Percentiles rank a stretch among this genome's conserved stretches.
Evolutionary conservation across 1,140 invertebrate species (phyloP).

Genomic region (Agrilus planipennis): DNA sequence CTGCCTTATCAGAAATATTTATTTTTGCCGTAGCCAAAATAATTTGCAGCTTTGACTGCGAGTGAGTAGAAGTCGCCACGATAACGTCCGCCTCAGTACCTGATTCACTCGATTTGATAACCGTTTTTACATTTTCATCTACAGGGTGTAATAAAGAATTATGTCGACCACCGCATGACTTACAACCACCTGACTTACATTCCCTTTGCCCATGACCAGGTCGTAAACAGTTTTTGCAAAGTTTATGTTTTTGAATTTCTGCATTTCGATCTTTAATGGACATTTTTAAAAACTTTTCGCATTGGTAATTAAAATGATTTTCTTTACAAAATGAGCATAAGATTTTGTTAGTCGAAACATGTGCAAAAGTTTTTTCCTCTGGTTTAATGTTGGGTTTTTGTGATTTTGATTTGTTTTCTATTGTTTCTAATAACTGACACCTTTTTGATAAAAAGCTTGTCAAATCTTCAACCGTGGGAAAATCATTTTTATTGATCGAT

Average conservation of each 20-base stretch:
- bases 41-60: neutral
- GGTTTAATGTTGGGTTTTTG: no score
- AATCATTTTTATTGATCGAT: neutral
- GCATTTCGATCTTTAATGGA: neutral
- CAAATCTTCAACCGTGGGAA: neutral
- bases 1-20: neutral
- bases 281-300: neutral
- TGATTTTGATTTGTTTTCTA: neutral
- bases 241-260: neutral
- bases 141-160: neutral
- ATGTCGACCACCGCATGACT: neutral
- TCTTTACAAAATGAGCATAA: neutral
- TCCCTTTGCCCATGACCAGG: neutral
- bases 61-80: neutral
- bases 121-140: neutral
- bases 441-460: neutral
- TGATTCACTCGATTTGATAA: neutral
- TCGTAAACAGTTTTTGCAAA: neutral
- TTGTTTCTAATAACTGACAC: neutral
- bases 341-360: neutral
- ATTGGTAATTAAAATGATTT: neutral
- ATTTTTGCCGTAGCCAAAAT: neutral
- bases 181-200: neutral
- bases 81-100: neutral
- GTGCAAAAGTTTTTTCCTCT: neutral